Base-by-base conservation (phyloP, 2,888 invertebrate genomes). In the Tromatobia lineatoria region DNA sequence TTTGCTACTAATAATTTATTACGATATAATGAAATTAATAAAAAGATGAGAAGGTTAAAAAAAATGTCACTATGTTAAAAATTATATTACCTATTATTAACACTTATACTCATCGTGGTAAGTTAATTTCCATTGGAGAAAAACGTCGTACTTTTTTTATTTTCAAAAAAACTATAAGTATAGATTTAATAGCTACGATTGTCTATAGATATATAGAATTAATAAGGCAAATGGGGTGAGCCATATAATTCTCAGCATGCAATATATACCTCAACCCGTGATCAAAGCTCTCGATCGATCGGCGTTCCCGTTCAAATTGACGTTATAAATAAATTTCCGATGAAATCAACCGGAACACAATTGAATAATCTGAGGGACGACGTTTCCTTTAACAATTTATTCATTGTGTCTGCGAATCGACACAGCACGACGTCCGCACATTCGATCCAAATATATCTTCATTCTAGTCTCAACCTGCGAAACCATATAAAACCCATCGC, bases 191-290 rank as follows among this genome's bases (percentile, higher is more conserved):
- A 29, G 29, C 29, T 29, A n/a, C n/a, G n/a, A n/a, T n/a, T n/a
- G n/a, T n/a, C n/a, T n/a, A 47, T 45, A 25, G 15, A n/a, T 15
- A 15, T 54, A 13, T 23, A 54, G 34, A 54, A 57, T 18, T 15
- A 57, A 15, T 25, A 25, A 73, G 42, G 15, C 18, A 38, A 20
- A 34, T 23, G 20, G n/a, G n/a, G 38, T 1, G 42, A 34, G 57
- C 38, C 54, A 38, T 71, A 57, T 59, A 73, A 73, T 73, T 73
- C 45, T 23, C 25, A 54, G 54, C 3, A 20, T 54, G 42, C 13
- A 38, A 38, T 38, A 38, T 38, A 10, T 38, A 10, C 38, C 38
- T 38, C 38, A 38, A 38, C 38, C 38, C 38, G 10, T 38, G 10
- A 38, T 10, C 8, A 8, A 59, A 45, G 2, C 11, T 45, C 64